Percentiles rank a stretch among this genome's conserved stretches.
phyloP scores from a whole-genome alignment of 2,113 vertebrate genomes.

The Acrocephalus kingi region DNA sequence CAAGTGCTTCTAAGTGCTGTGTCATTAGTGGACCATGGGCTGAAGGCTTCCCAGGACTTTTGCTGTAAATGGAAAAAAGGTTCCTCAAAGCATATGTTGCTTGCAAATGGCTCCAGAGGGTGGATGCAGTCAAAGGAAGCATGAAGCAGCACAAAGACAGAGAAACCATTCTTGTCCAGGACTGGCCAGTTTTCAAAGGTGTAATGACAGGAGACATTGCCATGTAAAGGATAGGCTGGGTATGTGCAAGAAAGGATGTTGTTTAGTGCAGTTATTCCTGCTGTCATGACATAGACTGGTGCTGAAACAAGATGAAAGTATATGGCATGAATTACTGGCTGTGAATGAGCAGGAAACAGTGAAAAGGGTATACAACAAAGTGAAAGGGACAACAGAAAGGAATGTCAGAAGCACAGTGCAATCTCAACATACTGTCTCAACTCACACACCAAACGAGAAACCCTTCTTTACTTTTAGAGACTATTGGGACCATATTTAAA shows the following conservation, averaged over 20 bases:
- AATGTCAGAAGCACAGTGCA: background rate
- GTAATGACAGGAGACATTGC: background rate
- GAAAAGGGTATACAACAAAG: background rate
- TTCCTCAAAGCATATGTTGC: background rate
- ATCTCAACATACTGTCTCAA: background rate
- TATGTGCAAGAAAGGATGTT: background rate
- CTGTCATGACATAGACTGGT: background rate
- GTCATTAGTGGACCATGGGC: background rate
- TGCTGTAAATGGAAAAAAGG: background rate
- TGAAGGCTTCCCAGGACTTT: background rate
- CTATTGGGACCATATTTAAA: background rate
- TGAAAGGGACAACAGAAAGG: background rate
- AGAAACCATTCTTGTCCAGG: background rate
- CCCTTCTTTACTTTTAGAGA: background rate
- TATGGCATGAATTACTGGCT: background rate
- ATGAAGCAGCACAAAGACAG: background rate
- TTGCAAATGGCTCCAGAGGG: background rate
- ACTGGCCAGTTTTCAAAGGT: background rate
- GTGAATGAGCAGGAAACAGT: background rate
- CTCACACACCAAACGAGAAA: background rate
- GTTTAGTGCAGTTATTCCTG: background rate
- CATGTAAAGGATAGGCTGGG: background rate
- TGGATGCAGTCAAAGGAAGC: background rate
- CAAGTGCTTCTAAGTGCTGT: background rate
- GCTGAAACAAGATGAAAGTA: background rate